phyloP scores from a whole-genome alignment of 2,888 invertebrate genomes.

The Glyphotaelius pellucidus region DNA sequence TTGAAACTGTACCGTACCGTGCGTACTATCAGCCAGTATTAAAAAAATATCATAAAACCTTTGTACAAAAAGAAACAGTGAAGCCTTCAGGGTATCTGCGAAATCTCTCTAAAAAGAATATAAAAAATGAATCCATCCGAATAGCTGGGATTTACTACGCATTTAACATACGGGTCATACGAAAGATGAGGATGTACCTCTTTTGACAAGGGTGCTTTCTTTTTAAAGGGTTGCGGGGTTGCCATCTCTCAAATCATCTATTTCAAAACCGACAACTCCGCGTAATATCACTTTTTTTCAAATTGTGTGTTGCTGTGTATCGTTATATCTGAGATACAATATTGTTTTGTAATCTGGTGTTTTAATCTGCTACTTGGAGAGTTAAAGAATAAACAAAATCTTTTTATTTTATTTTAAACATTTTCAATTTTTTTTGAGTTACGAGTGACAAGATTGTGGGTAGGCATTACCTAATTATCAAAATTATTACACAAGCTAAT shows the following conservation, averaged over 20 bases:
- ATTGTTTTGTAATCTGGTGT: not conserved
- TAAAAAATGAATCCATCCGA: not conserved
- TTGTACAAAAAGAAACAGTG: not conserved
- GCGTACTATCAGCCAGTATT: not conserved
- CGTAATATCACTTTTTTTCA: not conserved
- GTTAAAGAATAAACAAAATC: too few species aligned
- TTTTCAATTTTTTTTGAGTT: too few species aligned
- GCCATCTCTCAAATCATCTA: not conserved
- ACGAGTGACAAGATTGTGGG: too few species aligned
- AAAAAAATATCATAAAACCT: not conserved
- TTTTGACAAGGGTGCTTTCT: not conserved
- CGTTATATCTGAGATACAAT: not conserved
- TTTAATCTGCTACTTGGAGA: too few species aligned
- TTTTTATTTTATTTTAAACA: too few species aligned
- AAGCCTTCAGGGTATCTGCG: not conserved
- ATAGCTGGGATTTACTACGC: not conserved
- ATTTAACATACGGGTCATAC: not conserved
- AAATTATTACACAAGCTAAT: too few species aligned
- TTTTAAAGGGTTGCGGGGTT: not conserved
- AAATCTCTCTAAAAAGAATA: not conserved
- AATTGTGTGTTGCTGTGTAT: not conserved
- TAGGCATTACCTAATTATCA: too few species aligned
- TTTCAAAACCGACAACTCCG: not conserved
- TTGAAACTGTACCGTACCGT: not conserved
- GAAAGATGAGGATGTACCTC: not conserved